A percentile compares a stretch with the other conserved stretches of the same genome.
Evolutionary conservation across 1,140 invertebrate species (phyloP).

Genomic region (Meloidogyne hapla): DNA sequence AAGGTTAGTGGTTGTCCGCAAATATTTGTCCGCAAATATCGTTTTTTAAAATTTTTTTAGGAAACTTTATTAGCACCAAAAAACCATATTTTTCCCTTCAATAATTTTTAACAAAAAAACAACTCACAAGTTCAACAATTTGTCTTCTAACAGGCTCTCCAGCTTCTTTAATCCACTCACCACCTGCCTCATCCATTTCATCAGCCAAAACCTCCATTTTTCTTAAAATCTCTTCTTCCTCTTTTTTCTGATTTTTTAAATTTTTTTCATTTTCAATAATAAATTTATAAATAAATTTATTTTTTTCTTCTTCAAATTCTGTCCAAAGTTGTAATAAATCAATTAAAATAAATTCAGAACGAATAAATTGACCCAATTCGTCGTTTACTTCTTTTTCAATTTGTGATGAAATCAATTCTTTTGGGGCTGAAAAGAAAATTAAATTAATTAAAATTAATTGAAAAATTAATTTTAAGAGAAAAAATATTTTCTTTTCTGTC

Average conservation of each 20-base stretch:
- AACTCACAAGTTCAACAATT: background rate
- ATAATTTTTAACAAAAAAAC: background rate
- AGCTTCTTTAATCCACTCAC: background rate
- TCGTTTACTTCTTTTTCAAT: background rate
- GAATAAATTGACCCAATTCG: constrained; percentile 10
- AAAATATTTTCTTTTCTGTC: no score
- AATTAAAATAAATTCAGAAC: constrained; percentile 16
- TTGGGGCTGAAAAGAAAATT: background rate
- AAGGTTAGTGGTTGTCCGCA: no score
- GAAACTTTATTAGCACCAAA: background rate
- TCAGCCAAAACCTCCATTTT: constrained; percentile 7
- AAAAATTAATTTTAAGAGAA: no score
- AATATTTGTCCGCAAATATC: no score
- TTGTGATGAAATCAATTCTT: background rate
- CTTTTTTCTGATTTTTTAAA: background rate
- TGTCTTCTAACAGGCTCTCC: background rate
- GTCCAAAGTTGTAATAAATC: constrained; percentile 13
- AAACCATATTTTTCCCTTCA: no score
- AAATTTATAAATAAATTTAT: background rate
- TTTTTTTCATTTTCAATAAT: background rate
- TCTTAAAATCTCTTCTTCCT: background rate
- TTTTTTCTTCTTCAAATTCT: background rate
- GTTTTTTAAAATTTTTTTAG: no score
- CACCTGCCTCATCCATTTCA: constrained; percentile 9
- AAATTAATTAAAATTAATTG: background rate